Percentiles rank a stretch among this genome's conserved stretches.
phyloP scores from a whole-genome alignment of 2,888 invertebrate genomes.

The Phalera bucephala region DNA sequence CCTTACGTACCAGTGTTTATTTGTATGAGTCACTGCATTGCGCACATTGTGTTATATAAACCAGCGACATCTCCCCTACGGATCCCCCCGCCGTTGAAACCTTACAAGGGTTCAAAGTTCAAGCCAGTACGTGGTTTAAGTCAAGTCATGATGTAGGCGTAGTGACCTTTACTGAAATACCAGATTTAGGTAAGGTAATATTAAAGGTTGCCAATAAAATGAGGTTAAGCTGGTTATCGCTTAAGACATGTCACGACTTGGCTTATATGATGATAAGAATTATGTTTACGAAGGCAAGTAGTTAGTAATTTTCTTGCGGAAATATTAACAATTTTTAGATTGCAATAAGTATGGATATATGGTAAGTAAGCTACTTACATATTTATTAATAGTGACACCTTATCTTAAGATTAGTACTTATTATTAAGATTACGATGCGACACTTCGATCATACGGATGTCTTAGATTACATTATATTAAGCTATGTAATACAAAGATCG shows the following conservation, averaged over 20 bases:
- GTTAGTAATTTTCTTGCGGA: too few relatives aligned
- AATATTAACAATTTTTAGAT: too few relatives aligned
- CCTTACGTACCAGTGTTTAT: conserved; percentile 1
- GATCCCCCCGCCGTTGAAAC: conserved; percentile 32
- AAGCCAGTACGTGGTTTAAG: conserved; percentile 10
- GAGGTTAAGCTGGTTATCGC: neutral
- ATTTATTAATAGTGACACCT: conserved; percentile 16
- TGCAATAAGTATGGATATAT: too few relatives aligned
- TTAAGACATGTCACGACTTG: neutral
- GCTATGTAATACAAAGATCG: neutral
- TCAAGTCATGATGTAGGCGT: conserved; percentile 12
- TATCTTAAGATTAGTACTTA: conserved; percentile 14
- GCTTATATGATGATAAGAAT: neutral
- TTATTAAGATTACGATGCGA: conserved; percentile 1
- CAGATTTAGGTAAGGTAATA: neutral
- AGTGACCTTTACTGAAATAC: conserved; percentile 11
- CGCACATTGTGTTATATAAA: conserved; percentile 15
- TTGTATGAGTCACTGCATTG: conserved; percentile 19
- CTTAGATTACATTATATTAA: conserved; percentile 1
- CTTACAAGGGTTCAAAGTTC: conserved; percentile 32
- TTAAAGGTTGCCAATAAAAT: neutral
- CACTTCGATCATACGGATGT: conserved; percentile 9
- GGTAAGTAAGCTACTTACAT: too few relatives aligned
- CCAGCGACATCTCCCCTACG: neutral
- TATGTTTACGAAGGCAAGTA: too few relatives aligned